Percentiles rank a stretch among this genome's conserved stretches.
phyloP scores from a whole-genome alignment of 1,140 invertebrate species.

The Oedothorax gibbosus region DNA sequence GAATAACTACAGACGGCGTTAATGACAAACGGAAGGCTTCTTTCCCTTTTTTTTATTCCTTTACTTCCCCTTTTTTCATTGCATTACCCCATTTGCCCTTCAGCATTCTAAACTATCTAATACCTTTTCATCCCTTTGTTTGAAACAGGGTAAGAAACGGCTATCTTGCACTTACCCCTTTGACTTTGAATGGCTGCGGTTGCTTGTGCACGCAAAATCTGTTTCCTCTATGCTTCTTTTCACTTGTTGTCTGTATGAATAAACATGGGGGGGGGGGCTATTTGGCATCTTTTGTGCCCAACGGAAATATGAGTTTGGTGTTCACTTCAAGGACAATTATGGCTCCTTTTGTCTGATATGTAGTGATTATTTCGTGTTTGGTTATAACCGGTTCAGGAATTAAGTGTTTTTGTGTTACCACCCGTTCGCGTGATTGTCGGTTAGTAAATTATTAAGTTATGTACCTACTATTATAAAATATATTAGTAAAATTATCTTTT shows the following conservation, averaged over 20 bases:
- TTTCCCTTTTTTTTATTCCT: slow-evolving; percentile 31
- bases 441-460: no score
- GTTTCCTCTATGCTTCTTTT: neutral
- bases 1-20: slow-evolving; percentile 13
- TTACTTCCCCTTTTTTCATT: slow-evolving; percentile 3
- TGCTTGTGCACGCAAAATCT: slow-evolving; percentile 8
- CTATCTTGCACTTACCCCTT: slow-evolving; percentile 22
- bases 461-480: no score
- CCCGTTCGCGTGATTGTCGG: no score
- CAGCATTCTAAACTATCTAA: slow-evolving; percentile 16
- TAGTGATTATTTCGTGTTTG: slow-evolving; percentile 2
- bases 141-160: slow-evolving; percentile 17
- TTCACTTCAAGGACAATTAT: slow-evolving; percentile 29
- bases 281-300: slow-evolving; percentile 5
- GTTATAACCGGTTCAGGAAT: slow-evolving; percentile 25
- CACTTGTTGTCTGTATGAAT: neutral
- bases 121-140: slow-evolving; percentile 34
- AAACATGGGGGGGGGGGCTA: slow-evolving; percentile 3
- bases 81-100: neutral
- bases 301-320: slow-evolving; percentile 25
- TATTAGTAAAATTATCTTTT: no score
- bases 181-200: slow-evolving; percentile 27
- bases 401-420: no score
- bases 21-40: slow-evolving; percentile 35
- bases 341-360: slow-evolving; percentile 6